These are phyloP conservation scores for Platycnemis pennipes DNA, from an alignment of 2,888 invertebrate genomes.

Conservation along the genomic window DNA sequence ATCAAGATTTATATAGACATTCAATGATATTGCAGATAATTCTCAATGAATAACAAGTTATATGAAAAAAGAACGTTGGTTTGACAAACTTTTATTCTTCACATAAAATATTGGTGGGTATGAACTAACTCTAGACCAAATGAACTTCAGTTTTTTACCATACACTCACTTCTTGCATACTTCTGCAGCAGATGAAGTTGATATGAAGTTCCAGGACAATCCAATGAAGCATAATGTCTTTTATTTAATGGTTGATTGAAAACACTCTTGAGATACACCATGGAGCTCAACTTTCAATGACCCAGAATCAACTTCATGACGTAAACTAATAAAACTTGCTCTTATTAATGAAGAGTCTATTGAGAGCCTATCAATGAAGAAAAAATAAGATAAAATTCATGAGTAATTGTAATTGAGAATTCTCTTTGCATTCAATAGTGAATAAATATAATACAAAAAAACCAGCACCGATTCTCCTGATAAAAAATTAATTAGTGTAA, in stretches of 20 bases:
- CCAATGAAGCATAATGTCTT: neutral
- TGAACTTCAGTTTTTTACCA: neutral
- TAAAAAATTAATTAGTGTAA: too few species aligned
- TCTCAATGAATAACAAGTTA: too few species aligned
- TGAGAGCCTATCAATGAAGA: slow-evolving; percentile 36
- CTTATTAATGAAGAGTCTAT: neutral
- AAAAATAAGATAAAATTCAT: neutral
- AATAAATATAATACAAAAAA: too few species aligned
- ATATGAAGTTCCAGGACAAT: neutral
- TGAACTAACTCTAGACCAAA: neutral
- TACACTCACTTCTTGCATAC: neutral
- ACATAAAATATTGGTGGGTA: neutral
- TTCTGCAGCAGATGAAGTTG: neutral
- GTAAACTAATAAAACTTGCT: neutral
- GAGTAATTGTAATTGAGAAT: neutral
- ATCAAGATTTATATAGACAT: too few species aligned
- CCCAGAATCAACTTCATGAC: neutral
- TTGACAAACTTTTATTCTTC: neutral
- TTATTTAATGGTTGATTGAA: neutral
- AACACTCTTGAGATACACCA: neutral
- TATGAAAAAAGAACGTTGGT: too few species aligned
- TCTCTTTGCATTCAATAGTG: neutral
- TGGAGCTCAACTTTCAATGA: neutral
- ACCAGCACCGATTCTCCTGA: too few species aligned
- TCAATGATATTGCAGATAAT: too few species aligned